Base-by-base conservation (phyloP, 2,113 vertebrate genomes). In the Setophaga kirtlandii region DNA sequence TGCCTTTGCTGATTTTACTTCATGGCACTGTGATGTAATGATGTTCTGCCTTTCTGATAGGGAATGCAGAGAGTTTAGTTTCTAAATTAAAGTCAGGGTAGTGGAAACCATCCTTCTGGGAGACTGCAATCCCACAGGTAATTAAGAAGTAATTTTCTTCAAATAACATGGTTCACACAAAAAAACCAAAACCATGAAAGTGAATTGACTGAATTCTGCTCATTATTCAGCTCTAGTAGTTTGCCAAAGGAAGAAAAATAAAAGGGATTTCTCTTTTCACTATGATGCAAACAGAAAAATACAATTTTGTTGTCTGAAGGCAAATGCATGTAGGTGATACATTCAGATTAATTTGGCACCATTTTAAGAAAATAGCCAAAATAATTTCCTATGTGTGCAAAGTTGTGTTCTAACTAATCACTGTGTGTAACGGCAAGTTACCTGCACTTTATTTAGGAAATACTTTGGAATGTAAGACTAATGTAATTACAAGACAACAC, bases 131-230 rank as follows among this genome's bases (percentile, higher is more conserved):
- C 37, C 82, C 39, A 23, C 0, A 81, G 55, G 55, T 89, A 89
- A 89, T 90, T 74, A 73, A 81, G 35, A 86, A 80, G 35, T 70
- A 21, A 70, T 90, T 81, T 80, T 69, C 42, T 96, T 92, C 77
- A 69, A 83, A 62, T 50, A 93, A 37, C 5, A 13, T 27, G 21
- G 13, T 49, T 82, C 31, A 69, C 33, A 55, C 21, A 37, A 60
- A 91, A 75, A 74, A 55, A 8, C 2, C 4, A 18, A 74, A 85
- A 10, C 7, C 44, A 28, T 49, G 30, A 46, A 78, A 56, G 6
- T n/a, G 35, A 79, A 37, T 78, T 67, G 12, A 11, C 27, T 68
- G 35, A 78, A 58, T 42, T 73, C 7, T 58, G 28, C 41, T 31
- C 77, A 91, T 71, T 80, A 77, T 19, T 23, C 19, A 70, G 30